Base-by-base conservation (phyloP, 2,113 vertebrate species). In the Castor canadensis region DNA sequence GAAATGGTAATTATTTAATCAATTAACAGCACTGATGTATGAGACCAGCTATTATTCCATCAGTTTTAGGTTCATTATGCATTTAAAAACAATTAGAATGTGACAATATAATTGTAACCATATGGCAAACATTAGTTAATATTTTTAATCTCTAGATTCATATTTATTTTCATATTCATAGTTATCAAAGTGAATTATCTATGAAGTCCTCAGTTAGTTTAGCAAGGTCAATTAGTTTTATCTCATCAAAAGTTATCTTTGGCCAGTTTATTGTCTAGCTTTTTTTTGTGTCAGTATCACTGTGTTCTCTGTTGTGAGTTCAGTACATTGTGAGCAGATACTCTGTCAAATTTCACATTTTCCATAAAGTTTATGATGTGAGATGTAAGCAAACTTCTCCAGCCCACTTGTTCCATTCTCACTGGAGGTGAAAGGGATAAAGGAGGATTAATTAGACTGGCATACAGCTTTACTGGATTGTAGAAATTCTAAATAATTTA, bases 101-200 rank as follows among this genome's bases (percentile, higher is more conserved):
- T 28, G 2, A 4, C 47, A 82, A 38, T 0, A 15, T 87, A 95
- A 92, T 84, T 72, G 19, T 47, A 89, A 83, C 20, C 66, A 87
- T 76, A 95, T 92, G 91, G 84, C 26, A 93, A 77, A 66, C 97
- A 30, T 85, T 35, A 75, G 28, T n/a, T 9, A 82, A 30, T 87
- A 35, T 28, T 58, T 38, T 91, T 71, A 11, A 92, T 9, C 69
- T 90, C 56, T 76, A 80, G 43, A 93, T 66, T 0, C 0, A n/a
- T 47, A 67, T 85, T 92, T 85, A 52, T 66, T 35, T 7, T 91
- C 85, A 52, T 66, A n/a, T 7, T 91, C 85, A 12, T 8, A 93
- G 60, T 95, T 86, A 69, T 28, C 87, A 26, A 96, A 87, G 86
- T 92, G 24, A 84, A n/a, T 11, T 69, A 19, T 22, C 79, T 93